Evolutionary conservation across 2,797 vertebrate genomes (phyloP).

Genomic region (Pantherophis vulpinus): DNA sequence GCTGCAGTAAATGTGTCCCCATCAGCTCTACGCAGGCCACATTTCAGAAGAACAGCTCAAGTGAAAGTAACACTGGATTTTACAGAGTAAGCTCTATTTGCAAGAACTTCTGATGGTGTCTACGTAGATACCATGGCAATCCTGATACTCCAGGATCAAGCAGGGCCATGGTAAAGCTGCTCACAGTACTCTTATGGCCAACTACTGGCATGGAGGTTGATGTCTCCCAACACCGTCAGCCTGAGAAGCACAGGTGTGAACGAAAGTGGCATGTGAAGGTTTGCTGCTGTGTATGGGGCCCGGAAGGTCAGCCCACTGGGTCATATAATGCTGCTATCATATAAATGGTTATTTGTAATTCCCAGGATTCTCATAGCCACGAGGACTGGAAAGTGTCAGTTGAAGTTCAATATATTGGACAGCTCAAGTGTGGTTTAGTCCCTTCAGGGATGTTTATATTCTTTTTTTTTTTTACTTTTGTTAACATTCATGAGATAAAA

Average conservation of each 20-base stretch:
- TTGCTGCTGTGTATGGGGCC: not conserved
- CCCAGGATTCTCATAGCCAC: not conserved
- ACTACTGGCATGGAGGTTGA: not conserved
- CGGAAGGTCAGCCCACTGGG: not conserved
- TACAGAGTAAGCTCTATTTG: not conserved
- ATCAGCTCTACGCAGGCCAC: slow-evolving; percentile 6
- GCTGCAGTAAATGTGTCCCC: slow-evolving; percentile 38
- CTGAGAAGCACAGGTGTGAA: not conserved
- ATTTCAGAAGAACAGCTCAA: not conserved
- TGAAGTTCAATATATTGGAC: not conserved
- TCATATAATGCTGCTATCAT: not conserved
- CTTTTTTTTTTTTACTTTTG: not conserved
- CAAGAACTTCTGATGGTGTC: not conserved
- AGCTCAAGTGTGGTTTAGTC: not conserved
- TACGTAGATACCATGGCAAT: not conserved
- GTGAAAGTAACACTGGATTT: not conserved
- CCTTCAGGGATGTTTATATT: not conserved
- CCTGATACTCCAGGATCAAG: not conserved
- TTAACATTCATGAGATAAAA: not conserved
- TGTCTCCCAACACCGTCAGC: not conserved
- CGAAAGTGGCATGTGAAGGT: not conserved
- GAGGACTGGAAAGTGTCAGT: not conserved
- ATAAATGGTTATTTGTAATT: not conserved
- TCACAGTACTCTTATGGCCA: not conserved
- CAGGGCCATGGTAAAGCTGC: not conserved